phyloP scores from a whole-genome alignment of 2,888 invertebrate species.

The Corbicula japonica region DNA sequence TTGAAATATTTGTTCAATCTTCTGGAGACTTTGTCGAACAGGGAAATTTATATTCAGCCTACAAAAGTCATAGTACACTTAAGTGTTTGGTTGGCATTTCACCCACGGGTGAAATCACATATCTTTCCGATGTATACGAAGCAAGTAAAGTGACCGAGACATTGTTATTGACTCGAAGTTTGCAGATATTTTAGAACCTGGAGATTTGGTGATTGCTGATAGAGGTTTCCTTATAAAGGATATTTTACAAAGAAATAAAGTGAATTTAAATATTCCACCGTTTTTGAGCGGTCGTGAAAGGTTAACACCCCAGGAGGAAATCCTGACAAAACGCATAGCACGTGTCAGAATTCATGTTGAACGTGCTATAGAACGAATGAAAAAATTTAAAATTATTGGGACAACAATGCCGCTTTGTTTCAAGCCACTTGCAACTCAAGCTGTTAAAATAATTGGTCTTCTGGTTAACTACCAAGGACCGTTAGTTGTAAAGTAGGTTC shows the following conservation, averaged over 20 bases:
- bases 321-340: conserved; percentile 40
- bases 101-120: background rate
- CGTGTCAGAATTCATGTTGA: conserved; percentile 36
- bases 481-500: background rate
- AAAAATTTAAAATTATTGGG: conserved; percentile 36
- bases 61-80: too few species aligned
- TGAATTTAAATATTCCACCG: conserved; percentile 4
- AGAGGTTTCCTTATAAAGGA: conserved; percentile 15
- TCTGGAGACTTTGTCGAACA: too few species aligned
- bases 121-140: too few species aligned
- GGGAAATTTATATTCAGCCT: too few species aligned
- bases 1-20: background rate
- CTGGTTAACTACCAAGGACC: conserved; percentile 35
- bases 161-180: conserved; percentile 19
- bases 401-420: conserved; percentile 21
- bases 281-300: conserved; percentile 27
- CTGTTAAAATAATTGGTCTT: conserved; percentile 38
- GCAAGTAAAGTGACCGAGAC: conserved; percentile 6
- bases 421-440: conserved; percentile 30
- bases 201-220: conserved; percentile 30
- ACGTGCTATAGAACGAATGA: too few species aligned
- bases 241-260: conserved; percentile 8
- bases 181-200: conserved; percentile 20
- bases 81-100: background rate
- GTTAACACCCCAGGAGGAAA: conserved; percentile 42